A percentile compares a stretch with the other conserved stretches of the same genome.
These are phyloP conservation scores for Silurus aristotelis DNA, from an alignment of 2,797 vertebrate genomes.

Conservation along the genomic window DNA sequence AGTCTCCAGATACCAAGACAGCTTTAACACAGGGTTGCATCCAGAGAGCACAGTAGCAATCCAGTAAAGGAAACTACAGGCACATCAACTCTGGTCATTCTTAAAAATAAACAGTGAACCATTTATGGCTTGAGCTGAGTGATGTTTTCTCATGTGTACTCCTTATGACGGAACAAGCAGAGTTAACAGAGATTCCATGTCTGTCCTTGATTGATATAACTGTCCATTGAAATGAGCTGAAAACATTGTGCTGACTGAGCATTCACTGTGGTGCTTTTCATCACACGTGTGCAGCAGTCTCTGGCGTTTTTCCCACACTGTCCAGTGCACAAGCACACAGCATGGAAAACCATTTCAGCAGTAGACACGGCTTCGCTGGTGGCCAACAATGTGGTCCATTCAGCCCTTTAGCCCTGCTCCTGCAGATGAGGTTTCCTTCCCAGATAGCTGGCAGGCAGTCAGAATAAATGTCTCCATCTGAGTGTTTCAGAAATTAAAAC, in stretches of 20 bases:
- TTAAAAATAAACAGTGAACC: background rate
- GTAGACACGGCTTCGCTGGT: slow-evolving; percentile 38
- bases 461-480: background rate
- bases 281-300: slow-evolving; percentile 19
- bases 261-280: slow-evolving; percentile 36
- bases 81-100: background rate
- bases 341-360: slow-evolving; percentile 57
- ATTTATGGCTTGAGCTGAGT: background rate
- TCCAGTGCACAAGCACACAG: slow-evolving; percentile 38
- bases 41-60: slow-evolving; percentile 3
- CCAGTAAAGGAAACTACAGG: background rate
- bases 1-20: background rate
- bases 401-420: slow-evolving; percentile 52
- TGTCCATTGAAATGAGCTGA: slow-evolving; percentile 41
- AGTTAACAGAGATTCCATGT: slow-evolving; percentile 41
- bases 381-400: slow-evolving; percentile 62
- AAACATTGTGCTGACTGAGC: slow-evolving; percentile 43
- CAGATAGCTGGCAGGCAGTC: slow-evolving; percentile 38
- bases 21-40: background rate
- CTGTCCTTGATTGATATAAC: slow-evolving; percentile 36
- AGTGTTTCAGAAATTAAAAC: background rate
- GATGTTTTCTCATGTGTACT: slow-evolving; percentile 18
- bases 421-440: slow-evolving; percentile 73
- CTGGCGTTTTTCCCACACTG: slow-evolving; percentile 47
- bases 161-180: slow-evolving; percentile 3